These are phyloP conservation scores for Xenus cinereus DNA, from an alignment of 2,113 vertebrate genomes.

Conservation along the genomic window DNA sequence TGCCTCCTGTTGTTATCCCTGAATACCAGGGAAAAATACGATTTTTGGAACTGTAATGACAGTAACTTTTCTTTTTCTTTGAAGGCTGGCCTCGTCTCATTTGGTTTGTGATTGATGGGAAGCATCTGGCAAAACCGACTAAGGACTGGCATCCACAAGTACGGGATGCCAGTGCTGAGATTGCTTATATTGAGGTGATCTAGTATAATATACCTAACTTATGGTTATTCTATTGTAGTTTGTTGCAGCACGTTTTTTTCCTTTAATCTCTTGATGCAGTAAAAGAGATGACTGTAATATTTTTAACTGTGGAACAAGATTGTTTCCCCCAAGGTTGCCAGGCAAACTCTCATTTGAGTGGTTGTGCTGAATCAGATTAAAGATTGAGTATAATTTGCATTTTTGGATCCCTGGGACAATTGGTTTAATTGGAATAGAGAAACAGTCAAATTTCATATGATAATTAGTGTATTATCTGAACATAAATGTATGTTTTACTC, in stretches of 20 bases:
- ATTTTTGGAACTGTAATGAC: neutral
- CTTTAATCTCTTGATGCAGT: neutral
- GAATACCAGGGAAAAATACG: neutral
- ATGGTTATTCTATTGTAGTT: accelerated
- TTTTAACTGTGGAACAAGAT: neutral
- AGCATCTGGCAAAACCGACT: slow-evolving; percentile 90
- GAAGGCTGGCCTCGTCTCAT: slow-evolving; percentile 91
- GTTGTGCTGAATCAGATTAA: neutral
- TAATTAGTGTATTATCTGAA: neutral
- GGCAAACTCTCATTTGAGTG: neutral
- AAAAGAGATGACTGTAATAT: neutral
- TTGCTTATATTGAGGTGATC: slow-evolving; percentile 91
- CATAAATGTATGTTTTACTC: neutral
- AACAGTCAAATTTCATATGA: neutral
- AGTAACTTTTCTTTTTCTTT: neutral
- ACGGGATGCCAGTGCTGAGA: slow-evolving; percentile 80
- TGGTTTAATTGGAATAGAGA: neutral
- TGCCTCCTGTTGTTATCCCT: neutral
- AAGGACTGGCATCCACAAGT: slow-evolving; percentile 89
- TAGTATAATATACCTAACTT: neutral
- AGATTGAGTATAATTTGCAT: neutral
- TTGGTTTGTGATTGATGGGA: slow-evolving; percentile 96
- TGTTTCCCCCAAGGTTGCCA: neutral
- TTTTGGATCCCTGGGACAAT: neutral
- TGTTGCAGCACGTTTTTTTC: neutral